Evolutionary conservation across 2,113 vertebrate genomes (phyloP), one percentile per base, ranked within the genome.

Genomic region (Cepphus grylle): DNA sequence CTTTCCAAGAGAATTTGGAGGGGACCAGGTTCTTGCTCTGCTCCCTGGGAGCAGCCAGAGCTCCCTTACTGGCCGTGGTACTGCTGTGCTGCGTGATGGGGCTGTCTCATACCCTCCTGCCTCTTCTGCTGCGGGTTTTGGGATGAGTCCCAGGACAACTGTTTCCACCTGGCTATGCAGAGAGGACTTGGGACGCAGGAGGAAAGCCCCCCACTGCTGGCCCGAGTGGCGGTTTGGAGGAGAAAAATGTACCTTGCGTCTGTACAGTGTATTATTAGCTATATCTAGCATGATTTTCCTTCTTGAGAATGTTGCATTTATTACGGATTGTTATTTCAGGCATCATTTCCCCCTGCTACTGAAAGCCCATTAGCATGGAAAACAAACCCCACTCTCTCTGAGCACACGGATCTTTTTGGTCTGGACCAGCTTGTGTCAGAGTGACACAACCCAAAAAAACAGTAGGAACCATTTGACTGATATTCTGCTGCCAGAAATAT

Each of bases 281-380:
- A 12, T 30, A 34, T 23, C 43, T 10, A 84, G 72, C 36, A 71
- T 19, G 36, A 43, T 30, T 91, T 81, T 95, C 61, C 72, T 94
- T 72, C 86, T 81, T 63, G 43, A 70, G 56, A 38, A 91, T 69
- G 21, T 76, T 85, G 77, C 84, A 86, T 86, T 92, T 69, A 89
- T 85, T 78, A 84, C 92, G 71, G 72, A 71, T 84, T 95, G 90
- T 97, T 96, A 85, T 95, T 96, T 87, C 95, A 96, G 83, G 88
- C 93, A 72, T 80, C 69, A 77, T 81, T 92, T 94, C 58, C 65
- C 47, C 42, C 29, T 78, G 94, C 93, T 96, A 94, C 91, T 79
- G 80, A 65, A 95, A 93, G 77, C 5, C 73, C 56, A 53, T 93
- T 89, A 81, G 18, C 40, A 87, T 47, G 49, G 86, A 95, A 97